Evolutionary conservation across 2,797 vertebrate species (phyloP).

Genomic region (Hapalemur alaotrensis): DNA sequence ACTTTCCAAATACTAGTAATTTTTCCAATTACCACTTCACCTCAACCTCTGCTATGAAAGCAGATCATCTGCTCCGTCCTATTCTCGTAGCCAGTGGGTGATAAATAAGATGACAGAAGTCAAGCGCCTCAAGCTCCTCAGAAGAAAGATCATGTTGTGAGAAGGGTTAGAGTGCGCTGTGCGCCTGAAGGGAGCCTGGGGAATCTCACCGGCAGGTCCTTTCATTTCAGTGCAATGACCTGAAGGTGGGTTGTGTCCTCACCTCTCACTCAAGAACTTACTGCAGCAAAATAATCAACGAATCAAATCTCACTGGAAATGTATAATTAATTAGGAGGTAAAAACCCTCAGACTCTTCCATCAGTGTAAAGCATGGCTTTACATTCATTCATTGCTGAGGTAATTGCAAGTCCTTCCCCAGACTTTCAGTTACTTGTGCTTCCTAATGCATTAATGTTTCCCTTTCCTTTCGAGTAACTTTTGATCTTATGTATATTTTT

Average conservation of each 20-base stretch:
- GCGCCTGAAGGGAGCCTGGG: not conserved
- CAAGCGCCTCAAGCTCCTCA: not conserved
- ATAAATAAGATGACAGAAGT: not conserved
- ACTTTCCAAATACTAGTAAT: not conserved
- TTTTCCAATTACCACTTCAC: not conserved
- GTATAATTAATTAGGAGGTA: not conserved
- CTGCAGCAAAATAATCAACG: not conserved
- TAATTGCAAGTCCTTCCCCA: not conserved
- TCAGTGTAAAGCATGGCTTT: not conserved
- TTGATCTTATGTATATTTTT: not conserved
- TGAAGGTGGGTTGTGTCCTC: not conserved
- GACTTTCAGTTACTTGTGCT: not conserved
- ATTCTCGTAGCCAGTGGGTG: not conserved
- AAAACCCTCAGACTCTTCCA: not conserved
- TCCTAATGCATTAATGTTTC: not conserved
- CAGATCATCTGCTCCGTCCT: not conserved
- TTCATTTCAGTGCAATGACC: not conserved
- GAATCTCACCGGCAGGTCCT: not conserved
- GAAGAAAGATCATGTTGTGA: not conserved
- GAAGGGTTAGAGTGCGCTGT: not conserved
- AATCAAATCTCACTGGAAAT: not conserved
- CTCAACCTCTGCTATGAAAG: not conserved
- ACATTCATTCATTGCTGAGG: not conserved
- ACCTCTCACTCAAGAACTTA: not conserved
- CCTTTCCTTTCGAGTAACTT: not conserved